Base-by-base conservation (phyloP, 1,140 invertebrate species). In the Ditylenchus dipsaci region DNA sequence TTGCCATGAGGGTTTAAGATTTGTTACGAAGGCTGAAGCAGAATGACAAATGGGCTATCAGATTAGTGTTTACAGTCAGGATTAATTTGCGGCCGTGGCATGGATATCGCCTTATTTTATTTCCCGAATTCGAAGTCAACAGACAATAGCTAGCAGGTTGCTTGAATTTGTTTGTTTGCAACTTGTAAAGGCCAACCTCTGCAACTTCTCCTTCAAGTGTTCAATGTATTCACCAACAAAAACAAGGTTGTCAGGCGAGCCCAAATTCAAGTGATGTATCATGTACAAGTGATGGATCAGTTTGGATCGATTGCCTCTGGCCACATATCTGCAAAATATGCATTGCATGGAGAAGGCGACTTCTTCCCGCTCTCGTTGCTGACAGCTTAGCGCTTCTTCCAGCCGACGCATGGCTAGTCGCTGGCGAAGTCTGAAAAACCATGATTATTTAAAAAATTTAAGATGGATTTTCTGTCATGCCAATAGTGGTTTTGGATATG, bases 241-340 rank as follows among this genome's bases (percentile, higher is more conserved):
- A 23, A 81, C 79, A 8, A 81, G 65, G 53, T 83, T 82, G 59
- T 82, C 80, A 1, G 80, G 80, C 21, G 79, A 82, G 26, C 80
- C 80, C 21, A 82, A 49, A 65, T 82, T 82, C 42, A 82, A 67
- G 60, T 81, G 80, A 68, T 83, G 81, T 42, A 81, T 83, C 76
- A 82, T 82, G 56, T 82, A 82, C 8, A 82, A 68, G 67, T 82
- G 80, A 63, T 82, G 80, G 38, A 82, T 83, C 43, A 82, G 77
- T 64, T 82, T 82, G 9, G 81, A 74, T 19, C 80, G 75, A 68
- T 82, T 82, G 11, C 80, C 80, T 42, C 76, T 66, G 21, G 80
- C 80, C 45, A 67, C 71, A 66, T 82, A 82, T 11, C 80, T 77
- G 61, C 80, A 83, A 66, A 82, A 82, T 30, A 83, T 78, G 64